Evolutionary conservation across 2,888 invertebrate genomes (phyloP).

Genomic region (Nomada flava): DNA sequence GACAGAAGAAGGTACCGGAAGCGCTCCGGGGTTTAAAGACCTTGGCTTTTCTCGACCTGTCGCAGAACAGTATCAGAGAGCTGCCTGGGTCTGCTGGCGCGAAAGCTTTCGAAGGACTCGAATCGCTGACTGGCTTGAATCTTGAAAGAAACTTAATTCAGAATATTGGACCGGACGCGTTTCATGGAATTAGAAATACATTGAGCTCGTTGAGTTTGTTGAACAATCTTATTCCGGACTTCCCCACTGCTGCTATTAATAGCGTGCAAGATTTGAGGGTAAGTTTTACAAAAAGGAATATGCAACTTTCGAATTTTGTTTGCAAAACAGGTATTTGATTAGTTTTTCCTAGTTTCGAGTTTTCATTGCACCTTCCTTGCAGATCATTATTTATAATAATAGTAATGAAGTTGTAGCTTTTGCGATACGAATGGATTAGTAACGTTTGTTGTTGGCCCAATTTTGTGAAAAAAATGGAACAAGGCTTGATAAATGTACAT

Average conservation of each 20-base stretch:
- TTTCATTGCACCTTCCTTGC: not conserved
- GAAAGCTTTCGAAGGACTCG: constrained; percentile 90
- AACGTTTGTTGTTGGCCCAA: too few species aligned
- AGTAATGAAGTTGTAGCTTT: not conserved
- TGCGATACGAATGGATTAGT: too few species aligned
- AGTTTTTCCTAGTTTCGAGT: too few species aligned
- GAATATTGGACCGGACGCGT: constrained; percentile 90
- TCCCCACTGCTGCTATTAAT: constrained; percentile 92
- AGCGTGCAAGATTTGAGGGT: constrained; percentile 91
- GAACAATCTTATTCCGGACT: constrained; percentile 95
- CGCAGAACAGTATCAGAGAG: constrained; percentile 94
- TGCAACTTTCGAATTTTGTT: too few species aligned
- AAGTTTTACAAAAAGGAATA: constrained; percentile 30
- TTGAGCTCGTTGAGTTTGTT: constrained; percentile 94
- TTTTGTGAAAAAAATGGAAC: too few species aligned
- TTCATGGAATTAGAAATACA: constrained; percentile 91
- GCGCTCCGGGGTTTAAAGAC: constrained; percentile 91
- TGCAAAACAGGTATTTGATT: too few species aligned
- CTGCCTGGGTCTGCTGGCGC: constrained; percentile 90
- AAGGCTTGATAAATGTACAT: too few species aligned
- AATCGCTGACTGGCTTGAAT: constrained; percentile 94
- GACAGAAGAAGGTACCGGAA: constrained; percentile 92
- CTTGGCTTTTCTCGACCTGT: constrained; percentile 94
- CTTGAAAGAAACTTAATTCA: constrained; percentile 95
- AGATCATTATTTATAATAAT: not conserved